phyloP scores from a whole-genome alignment of 2,888 invertebrate species.

The Netelia virgata region DNA sequence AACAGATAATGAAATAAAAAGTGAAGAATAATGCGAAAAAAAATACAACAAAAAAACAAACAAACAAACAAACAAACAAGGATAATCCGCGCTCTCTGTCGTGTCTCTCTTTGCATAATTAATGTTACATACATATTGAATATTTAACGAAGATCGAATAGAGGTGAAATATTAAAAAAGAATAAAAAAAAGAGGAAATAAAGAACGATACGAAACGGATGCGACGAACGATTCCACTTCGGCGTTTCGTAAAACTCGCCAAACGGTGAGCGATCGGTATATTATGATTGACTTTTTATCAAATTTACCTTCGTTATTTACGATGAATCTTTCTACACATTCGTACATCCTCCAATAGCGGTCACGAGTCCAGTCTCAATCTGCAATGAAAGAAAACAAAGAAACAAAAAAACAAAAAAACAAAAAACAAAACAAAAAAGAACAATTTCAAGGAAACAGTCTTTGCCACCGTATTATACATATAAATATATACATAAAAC shows the following conservation, averaged over 20 bases:
- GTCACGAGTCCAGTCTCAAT: slow-evolving; percentile 78
- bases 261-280: slow-evolving; percentile 31
- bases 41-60: slow-evolving; percentile 34
- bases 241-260: not conserved
- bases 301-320: slow-evolving; percentile 82
- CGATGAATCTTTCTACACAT: slow-evolving; percentile 84
- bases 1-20: slow-evolving; percentile 21
- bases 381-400: slow-evolving; percentile 71
- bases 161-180: slow-evolving; percentile 57
- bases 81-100: slow-evolving; percentile 79
- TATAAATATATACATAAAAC: slow-evolving; percentile 70
- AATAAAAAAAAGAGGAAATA: slow-evolving; percentile 61
- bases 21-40: slow-evolving; percentile 11
- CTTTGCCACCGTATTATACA: slow-evolving; percentile 81
- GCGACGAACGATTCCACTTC: slow-evolving; percentile 62
- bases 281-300: slow-evolving; percentile 79
- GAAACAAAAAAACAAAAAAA: slow-evolving; percentile 45
- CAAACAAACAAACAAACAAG: slow-evolving; percentile 53
- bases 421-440: slow-evolving; percentile 39
- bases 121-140: slow-evolving; percentile 78
- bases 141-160: slow-evolving; percentile 70
- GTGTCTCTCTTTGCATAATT: slow-evolving; percentile 82
- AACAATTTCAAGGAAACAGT: slow-evolving; percentile 76
- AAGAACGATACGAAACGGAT: slow-evolving; percentile 66
- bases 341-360: slow-evolving; percentile 83